Conservation (phyloP, 1,140 invertebrate genomes). For the Zophobas morio region DNA sequence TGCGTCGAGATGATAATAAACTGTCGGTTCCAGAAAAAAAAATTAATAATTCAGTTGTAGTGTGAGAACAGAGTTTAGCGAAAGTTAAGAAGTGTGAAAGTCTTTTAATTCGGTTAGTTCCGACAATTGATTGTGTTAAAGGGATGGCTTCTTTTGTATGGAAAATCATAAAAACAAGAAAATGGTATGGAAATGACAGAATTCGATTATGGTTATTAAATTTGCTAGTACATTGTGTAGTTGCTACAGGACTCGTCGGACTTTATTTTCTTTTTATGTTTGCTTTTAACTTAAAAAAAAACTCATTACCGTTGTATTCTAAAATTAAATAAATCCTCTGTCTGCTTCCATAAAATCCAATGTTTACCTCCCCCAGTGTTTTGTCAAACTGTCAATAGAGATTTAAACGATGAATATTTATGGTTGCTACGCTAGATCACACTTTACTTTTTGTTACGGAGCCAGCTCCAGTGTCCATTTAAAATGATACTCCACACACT, state of each 20-base stretch:
- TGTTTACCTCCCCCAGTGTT: background rate
- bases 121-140: background rate
- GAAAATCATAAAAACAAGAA: background rate
- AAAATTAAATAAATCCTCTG: background rate
- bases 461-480: background rate
- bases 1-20: background rate
- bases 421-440: background rate
- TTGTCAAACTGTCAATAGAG: background rate
- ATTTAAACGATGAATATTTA: constrained; percentile 7
- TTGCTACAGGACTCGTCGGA: no score
- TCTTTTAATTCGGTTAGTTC: background rate
- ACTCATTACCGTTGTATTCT: background rate
- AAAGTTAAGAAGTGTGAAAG: constrained; percentile 4
- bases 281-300: background rate
- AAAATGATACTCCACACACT: no score
- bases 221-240: no score
- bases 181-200: background rate
- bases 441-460: background rate
- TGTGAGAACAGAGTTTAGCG: background rate
- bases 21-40: background rate
- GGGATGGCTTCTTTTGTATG: background rate
- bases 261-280: no score
- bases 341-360: background rate
- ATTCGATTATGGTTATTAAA: background rate
- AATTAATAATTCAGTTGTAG: constrained; percentile 3